Percentiles rank a stretch among this genome's conserved stretches.
phyloP scores from a whole-genome alignment of 1,140 invertebrate species.

The Hestina assimilis region DNA sequence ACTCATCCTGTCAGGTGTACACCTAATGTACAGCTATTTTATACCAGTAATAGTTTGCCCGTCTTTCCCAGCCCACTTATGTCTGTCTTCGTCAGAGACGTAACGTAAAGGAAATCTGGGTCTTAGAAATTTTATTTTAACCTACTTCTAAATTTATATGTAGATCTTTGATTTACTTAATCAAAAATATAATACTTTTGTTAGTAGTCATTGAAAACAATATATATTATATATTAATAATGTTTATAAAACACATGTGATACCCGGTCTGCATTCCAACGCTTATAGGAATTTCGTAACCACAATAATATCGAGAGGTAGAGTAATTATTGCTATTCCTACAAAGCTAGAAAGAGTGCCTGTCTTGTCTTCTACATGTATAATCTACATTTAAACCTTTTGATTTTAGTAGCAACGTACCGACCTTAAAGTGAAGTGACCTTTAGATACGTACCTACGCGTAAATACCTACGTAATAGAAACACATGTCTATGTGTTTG shows the following conservation, averaged over 20 bases:
- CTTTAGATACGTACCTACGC: too few species aligned
- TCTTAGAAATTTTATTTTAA: conserved; percentile 22
- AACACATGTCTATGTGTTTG: too few species aligned
- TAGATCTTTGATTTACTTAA: background rate
- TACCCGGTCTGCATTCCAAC: conserved; percentile 3
- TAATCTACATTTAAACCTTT: too few species aligned
- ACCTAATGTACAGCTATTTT: conserved; percentile 19
- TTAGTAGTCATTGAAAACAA: background rate
- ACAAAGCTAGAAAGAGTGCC: too few species aligned
- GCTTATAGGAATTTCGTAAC: conserved; percentile 3
- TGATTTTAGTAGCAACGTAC: too few species aligned
- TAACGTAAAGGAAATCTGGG: conserved; percentile 23
- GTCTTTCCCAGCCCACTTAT: conserved; percentile 26
- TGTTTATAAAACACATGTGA: too few species aligned
- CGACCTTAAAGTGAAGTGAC: too few species aligned
- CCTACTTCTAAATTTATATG: conserved; percentile 6
- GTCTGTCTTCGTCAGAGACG: conserved; percentile 25
- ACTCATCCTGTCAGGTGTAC: conserved; percentile 21
- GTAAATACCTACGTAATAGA: too few species aligned
- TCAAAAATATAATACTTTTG: conserved; percentile 2
- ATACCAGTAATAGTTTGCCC: conserved; percentile 18
- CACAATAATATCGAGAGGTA: too few species aligned
- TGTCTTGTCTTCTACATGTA: too few species aligned
- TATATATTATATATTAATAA: too few species aligned
- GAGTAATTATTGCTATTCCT: too few species aligned